These are phyloP conservation scores for Cyaniris semiargus DNA, from an alignment of 2,888 invertebrate genomes.

Conservation along the genomic window DNA sequence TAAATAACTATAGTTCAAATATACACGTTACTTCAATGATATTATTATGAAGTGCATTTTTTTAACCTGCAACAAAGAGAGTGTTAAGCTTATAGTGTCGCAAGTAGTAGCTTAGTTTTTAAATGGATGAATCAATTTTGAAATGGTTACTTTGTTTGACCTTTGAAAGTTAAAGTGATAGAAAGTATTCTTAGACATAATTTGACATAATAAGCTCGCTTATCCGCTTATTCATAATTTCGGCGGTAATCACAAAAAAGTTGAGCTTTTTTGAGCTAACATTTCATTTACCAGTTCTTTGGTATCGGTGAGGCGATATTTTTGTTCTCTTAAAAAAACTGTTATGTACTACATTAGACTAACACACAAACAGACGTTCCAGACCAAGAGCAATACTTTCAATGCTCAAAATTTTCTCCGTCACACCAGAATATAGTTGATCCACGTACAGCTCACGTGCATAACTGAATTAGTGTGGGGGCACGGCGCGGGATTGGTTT, in stretches of 20 bases:
- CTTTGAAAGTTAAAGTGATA: no score
- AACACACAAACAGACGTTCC: no score
- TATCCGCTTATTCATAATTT: no score
- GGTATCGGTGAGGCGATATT: no score
- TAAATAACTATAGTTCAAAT: conserved; percentile 4
- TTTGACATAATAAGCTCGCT: no score
- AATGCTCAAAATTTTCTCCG: background rate
- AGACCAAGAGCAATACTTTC: background rate
- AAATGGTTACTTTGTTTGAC: no score
- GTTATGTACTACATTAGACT: no score
- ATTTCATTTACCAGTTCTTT: no score
- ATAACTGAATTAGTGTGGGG: conserved; percentile 10
- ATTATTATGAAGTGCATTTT: background rate
- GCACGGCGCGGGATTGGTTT: conserved; percentile 1
- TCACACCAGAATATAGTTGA: background rate
- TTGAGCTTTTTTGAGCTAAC: no score
- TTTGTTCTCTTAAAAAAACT: no score
- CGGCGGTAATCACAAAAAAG: no score
- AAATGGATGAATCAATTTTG: background rate
- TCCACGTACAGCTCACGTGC: background rate
- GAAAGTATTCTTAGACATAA: no score
- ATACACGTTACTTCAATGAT: background rate
- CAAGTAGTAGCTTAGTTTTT: background rate
- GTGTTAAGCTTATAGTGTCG: background rate
- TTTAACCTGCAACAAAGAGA: background rate